Conservation (phyloP, 1,140 invertebrate species). For the Tachypleus tridentatus region DNA sequence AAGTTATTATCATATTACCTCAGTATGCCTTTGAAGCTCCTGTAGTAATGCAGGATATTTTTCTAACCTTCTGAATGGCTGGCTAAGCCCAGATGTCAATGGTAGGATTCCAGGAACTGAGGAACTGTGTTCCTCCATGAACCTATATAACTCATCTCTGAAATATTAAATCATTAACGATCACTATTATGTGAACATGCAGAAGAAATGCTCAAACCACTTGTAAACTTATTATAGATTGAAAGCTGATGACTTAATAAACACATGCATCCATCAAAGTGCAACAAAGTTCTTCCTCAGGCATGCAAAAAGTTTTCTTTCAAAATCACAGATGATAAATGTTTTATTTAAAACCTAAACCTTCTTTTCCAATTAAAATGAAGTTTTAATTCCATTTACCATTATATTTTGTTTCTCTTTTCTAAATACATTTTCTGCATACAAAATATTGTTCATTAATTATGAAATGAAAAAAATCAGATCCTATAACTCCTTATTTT, state of each 20-base stretch:
- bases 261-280: conserved; percentile 8
- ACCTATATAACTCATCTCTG: conserved; percentile 61
- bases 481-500: too few species aligned
- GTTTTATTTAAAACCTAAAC: too few species aligned
- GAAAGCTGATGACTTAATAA: conserved; percentile 5
- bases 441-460: too few species aligned
- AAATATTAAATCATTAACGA: conserved; percentile 21
- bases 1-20: conserved; percentile 32
- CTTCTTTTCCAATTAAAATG: too few species aligned
- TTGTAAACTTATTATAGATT: neutral
- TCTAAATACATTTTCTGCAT: too few species aligned
- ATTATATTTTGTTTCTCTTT: too few species aligned
- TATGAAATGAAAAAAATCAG: too few species aligned
- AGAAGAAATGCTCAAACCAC: neutral
- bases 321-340: too few species aligned
- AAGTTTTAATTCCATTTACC: too few species aligned
- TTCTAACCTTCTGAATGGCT: conserved; percentile 85
- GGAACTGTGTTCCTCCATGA: conserved; percentile 65
- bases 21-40: conserved; percentile 86
- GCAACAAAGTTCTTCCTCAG: neutral
- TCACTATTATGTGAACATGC: too few species aligned
- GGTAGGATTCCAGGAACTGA: conserved; percentile 66
- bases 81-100: conserved; percentile 80
- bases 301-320: too few species aligned
- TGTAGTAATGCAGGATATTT: conserved; percentile 78